Evolutionary conservation across 2,797 vertebrate species (phyloP).

Genomic region (Periophthalmus magnuspinnatus): DNA sequence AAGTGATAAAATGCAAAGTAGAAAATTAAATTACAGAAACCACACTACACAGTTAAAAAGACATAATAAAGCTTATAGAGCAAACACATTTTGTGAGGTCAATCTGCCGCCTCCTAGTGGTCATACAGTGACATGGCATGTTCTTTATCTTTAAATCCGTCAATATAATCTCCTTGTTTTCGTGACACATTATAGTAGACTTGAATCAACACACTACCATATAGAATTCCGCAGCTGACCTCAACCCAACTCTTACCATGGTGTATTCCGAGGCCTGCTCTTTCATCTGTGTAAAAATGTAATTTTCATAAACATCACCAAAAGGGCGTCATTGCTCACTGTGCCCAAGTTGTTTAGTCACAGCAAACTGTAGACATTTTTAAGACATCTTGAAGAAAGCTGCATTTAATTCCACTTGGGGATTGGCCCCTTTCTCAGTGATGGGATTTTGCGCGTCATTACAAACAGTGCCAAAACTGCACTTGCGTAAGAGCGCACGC

Average conservation of each 20-base stretch:
- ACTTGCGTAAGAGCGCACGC: not conserved
- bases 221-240: not conserved
- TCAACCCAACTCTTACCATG: not conserved
- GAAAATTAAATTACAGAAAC: not conserved
- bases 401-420: not conserved
- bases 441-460: not conserved
- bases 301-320: slow-evolving; percentile 19
- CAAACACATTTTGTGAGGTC: not conserved
- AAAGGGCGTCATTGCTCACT: slow-evolving; percentile 31
- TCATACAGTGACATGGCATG: slow-evolving; percentile 19
- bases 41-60: not conserved
- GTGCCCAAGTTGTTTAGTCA: slow-evolving; percentile 41
- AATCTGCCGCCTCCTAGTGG: slow-evolving; percentile 54
- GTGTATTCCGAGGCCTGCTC: not conserved
- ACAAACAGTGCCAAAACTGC: not conserved
- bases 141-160: not conserved
- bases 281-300: not conserved
- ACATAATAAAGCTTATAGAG: no score
- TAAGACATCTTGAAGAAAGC: not conserved
- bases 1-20: not conserved
- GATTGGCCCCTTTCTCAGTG: not conserved
- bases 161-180: slow-evolving; percentile 7
- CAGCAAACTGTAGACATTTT: slow-evolving; percentile 22
- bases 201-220: not conserved
- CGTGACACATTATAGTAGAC: not conserved